Evolutionary conservation across 2,113 vertebrate genomes (phyloP).

Genomic region (Crotalus viridis): DNA sequence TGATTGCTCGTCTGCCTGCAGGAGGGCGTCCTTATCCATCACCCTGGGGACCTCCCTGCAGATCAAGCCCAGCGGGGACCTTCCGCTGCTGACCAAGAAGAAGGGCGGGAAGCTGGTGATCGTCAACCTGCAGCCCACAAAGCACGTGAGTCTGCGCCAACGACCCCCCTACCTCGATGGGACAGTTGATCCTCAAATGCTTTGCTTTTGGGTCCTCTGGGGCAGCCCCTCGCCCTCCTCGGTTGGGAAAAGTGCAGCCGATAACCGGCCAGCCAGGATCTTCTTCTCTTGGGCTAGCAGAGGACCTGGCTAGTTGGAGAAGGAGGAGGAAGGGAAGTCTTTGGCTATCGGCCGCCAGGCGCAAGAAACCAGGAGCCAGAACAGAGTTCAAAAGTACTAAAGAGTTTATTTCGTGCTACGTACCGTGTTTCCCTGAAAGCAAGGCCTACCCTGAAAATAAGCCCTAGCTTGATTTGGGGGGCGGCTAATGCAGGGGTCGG

Average conservation of each 20-base stretch:
- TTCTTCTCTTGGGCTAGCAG: background rate
- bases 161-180: background rate
- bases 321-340: background rate
- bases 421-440: no score
- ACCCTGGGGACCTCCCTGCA: slow-evolving; percentile 94
- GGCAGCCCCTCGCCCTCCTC: background rate
- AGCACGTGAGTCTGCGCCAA: slow-evolving; percentile 79
- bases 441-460: no score
- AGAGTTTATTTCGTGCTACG: no score
- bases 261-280: background rate
- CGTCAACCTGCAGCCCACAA: slow-evolving; percentile 93
- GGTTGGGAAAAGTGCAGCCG: background rate
- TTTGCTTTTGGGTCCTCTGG: background rate
- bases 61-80: slow-evolving; percentile 94
- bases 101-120: slow-evolving; percentile 91
- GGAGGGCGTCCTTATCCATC: slow-evolving; percentile 87
- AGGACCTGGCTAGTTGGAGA: background rate
- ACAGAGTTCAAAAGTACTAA: no score
- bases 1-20: slow-evolving; percentile 52
- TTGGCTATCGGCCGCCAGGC: background rate
- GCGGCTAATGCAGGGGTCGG: no score
- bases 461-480: no score
- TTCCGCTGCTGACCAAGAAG: slow-evolving; percentile 91
- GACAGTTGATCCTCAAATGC: background rate
- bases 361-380: no score